Evolutionary conservation across 2,888 invertebrate species (phyloP).

Genomic region (Leucoptera coffeella): DNA sequence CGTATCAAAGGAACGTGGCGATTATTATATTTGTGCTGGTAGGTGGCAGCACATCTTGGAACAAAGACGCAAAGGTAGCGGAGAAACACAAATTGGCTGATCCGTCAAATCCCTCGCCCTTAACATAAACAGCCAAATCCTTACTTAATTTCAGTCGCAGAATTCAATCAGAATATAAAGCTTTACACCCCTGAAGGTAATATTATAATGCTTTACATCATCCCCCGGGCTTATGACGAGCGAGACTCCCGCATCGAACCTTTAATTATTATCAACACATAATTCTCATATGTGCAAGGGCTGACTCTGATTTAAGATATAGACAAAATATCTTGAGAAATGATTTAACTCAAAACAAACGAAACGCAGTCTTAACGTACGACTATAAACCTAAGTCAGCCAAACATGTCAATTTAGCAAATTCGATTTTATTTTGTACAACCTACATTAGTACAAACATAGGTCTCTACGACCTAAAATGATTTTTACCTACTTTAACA

Average conservation of each 20-base stretch:
- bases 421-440: too few relatives aligned
- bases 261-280: conserved; percentile 55
- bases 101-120: conserved; percentile 33
- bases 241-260: conserved; percentile 38
- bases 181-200: conserved; percentile 42
- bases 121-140: conserved; percentile 49
- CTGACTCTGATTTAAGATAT: too few relatives aligned
- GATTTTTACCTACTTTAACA: too few relatives aligned
- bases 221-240: conserved; percentile 28
- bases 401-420: too few relatives aligned
- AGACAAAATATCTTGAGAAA: too few relatives aligned
- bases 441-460: too few relatives aligned
- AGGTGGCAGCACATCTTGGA: conserved; percentile 7
- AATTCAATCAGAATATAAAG: conserved; percentile 50
- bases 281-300: conserved; percentile 44
- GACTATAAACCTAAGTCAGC: too few relatives aligned
- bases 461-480: too few relatives aligned
- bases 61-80: conserved; percentile 20
- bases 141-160: conserved; percentile 52
- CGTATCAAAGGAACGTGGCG: too few relatives aligned
- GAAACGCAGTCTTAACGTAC: too few relatives aligned
- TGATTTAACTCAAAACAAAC: too few relatives aligned
- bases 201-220: conserved; percentile 48
- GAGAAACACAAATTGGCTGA: conserved; percentile 36
- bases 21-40: too few relatives aligned